Evolutionary conservation across 2,888 invertebrate species (phyloP).

Genomic region (Anorthoa munda): DNA sequence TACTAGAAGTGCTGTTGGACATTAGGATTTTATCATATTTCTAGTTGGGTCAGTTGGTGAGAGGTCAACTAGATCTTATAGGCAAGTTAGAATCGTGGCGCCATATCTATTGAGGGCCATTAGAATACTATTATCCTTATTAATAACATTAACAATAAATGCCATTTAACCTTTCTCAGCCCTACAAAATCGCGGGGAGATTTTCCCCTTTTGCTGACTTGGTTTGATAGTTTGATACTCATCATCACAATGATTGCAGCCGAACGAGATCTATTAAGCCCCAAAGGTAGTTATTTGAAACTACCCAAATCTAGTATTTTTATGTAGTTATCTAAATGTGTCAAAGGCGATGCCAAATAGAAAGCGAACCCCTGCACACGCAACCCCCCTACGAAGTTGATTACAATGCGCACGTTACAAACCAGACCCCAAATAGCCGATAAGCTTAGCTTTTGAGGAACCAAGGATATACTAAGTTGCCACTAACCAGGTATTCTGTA

Average conservation of each 20-base stretch:
- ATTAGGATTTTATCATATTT: constrained; percentile 32
- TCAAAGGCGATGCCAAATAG: not conserved
- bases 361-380: not conserved
- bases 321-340: not conserved
- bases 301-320: not conserved
- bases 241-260: not conserved
- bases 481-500: constrained; percentile 94
- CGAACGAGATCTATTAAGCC: not conserved
- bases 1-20: constrained; percentile 5
- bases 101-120: constrained; percentile 11
- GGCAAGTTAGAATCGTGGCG: constrained; percentile 29
- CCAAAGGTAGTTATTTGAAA: not conserved
- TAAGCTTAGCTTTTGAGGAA: not conserved
- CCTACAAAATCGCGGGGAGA: not conserved
- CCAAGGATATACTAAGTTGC: not conserved
- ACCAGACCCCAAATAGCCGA: not conserved
- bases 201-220: not conserved
- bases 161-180: not conserved
- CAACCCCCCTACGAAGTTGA: not conserved
- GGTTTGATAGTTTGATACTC: not conserved
- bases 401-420: not conserved
- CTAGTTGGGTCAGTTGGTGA: constrained; percentile 22
- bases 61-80: constrained; percentile 39
- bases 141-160: too few relatives aligned
- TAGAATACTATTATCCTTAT: constrained; percentile 18